Evolutionary conservation across 2,113 vertebrate species (phyloP).

Genomic region (Leiothrix lutea): DNA sequence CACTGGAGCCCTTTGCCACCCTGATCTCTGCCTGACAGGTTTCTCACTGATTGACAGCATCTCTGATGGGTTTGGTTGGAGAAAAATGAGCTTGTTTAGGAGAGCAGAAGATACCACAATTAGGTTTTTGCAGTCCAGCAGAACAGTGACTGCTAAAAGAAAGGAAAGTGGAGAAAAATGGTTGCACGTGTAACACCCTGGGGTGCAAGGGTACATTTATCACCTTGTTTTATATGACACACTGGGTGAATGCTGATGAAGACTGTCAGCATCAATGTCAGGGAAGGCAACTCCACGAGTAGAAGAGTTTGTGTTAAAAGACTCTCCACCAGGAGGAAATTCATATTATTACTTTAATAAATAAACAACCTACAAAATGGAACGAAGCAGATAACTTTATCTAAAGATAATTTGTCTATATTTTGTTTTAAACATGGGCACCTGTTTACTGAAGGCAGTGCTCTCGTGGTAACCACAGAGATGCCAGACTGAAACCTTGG

Average conservation of each 20-base stretch:
- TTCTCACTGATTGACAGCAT: conserved; percentile 42
- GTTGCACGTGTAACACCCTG: not conserved
- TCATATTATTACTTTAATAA: not conserved
- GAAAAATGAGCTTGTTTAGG: conserved; percentile 65
- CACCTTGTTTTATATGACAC: conserved; percentile 30
- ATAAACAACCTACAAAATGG: not conserved
- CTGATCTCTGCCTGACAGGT: not conserved
- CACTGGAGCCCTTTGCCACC: not conserved
- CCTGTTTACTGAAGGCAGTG: not conserved
- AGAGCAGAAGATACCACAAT: conserved; percentile 58
- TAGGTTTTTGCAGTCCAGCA: conserved; percentile 1
- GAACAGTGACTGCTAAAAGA: conserved; percentile 12
- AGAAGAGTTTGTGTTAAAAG: not conserved
- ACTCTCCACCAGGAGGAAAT: not conserved
- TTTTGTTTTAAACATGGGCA: not conserved
- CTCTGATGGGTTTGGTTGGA: conserved; percentile 50
- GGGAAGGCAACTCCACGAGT: not conserved
- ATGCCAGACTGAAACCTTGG: not conserved
- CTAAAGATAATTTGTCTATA: not conserved
- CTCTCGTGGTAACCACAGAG: not conserved
- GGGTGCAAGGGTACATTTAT: conserved; percentile 36
- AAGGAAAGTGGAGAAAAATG: conserved; percentile 15
- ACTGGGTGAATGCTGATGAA: conserved; percentile 27
- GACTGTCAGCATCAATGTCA: not conserved
- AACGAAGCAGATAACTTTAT: not conserved